A percentile compares a stretch with the other conserved stretches of the same genome.
These are phyloP conservation scores for Meloe dianella DNA, from an alignment of 2,888 invertebrate genomes.

Conservation along the genomic window DNA sequence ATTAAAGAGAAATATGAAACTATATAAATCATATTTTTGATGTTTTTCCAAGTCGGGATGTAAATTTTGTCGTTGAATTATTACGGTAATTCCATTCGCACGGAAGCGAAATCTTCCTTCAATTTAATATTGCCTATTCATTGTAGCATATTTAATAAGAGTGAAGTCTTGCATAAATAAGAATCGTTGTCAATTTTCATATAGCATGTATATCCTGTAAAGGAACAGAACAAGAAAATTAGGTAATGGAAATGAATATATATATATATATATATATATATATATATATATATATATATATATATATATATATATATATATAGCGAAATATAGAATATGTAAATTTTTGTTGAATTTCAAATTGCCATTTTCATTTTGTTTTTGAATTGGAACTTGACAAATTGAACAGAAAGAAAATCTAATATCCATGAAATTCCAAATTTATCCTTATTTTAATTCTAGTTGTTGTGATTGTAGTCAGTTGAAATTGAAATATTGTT, in stretches of 20 bases:
- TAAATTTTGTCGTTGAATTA: conserved; percentile 3
- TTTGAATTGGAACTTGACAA: not conserved
- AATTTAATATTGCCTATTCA: conserved; percentile 16
- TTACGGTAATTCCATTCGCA: conserved; percentile 6
- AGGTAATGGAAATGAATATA: not conserved
- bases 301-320: too few species aligned
- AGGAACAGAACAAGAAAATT: conserved; percentile 2
- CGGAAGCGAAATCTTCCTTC: conserved; percentile 9
- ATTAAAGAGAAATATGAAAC: not conserved
- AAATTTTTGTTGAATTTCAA: not conserved
- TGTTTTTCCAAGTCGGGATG: not conserved
- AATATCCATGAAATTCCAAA: not conserved
- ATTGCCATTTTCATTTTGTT: not conserved
- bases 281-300: too few species aligned
- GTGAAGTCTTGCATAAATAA: conserved; percentile 13
- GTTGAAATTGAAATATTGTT: not conserved
- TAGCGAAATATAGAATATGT: too few species aligned
- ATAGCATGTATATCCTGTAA: not conserved
- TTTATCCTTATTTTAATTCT: not conserved
- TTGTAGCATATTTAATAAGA: conserved; percentile 16
- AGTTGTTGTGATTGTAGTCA: not conserved
- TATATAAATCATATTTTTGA: conserved; percentile 4
- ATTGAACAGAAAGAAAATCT: not conserved
- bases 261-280: too few species aligned
- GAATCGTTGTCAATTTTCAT: conserved; percentile 21